phyloP scores from a whole-genome alignment of 2,888 invertebrate genomes.

The Pandemis heparana region DNA sequence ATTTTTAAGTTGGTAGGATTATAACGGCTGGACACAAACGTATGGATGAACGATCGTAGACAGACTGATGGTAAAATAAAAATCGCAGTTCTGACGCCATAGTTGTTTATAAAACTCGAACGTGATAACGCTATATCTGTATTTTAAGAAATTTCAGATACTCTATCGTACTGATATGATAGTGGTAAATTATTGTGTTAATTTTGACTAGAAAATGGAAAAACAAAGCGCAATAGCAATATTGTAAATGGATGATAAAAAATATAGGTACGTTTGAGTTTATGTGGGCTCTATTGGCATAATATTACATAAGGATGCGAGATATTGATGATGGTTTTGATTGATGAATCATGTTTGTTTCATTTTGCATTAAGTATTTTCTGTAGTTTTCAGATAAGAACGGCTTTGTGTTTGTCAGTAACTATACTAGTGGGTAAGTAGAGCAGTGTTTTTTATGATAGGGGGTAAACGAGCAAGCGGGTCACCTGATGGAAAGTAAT shows the following conservation, averaged over 20 bases:
- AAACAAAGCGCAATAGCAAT: not conserved
- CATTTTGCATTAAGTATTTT: not conserved
- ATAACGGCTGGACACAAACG: slow-evolving; percentile 42
- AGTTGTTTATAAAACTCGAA: slow-evolving; percentile 9
- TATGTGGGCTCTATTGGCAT: not conserved
- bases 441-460: no score
- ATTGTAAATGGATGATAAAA: not conserved
- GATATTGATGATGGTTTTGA: slow-evolving; percentile 1
- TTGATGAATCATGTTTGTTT: not conserved
- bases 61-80: slow-evolving; percentile 5
- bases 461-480: no score
- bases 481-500: no score
- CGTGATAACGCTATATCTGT: slow-evolving; percentile 8
- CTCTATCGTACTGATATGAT: slow-evolving; percentile 2
- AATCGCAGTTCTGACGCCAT: slow-evolving; percentile 17
- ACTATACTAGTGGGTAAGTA: not conserved
- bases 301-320: not conserved
- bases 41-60: slow-evolving; percentile 30
- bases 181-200: not conserved
- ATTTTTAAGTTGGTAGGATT: slow-evolving; percentile 46
- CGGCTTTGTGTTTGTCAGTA: no score
- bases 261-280: not conserved
- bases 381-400: not conserved
- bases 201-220: not conserved
- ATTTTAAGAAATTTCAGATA: slow-evolving; percentile 13